Conservation (phyloP, 1,140 invertebrate species). For the Dinoponera quadriceps region DNA sequence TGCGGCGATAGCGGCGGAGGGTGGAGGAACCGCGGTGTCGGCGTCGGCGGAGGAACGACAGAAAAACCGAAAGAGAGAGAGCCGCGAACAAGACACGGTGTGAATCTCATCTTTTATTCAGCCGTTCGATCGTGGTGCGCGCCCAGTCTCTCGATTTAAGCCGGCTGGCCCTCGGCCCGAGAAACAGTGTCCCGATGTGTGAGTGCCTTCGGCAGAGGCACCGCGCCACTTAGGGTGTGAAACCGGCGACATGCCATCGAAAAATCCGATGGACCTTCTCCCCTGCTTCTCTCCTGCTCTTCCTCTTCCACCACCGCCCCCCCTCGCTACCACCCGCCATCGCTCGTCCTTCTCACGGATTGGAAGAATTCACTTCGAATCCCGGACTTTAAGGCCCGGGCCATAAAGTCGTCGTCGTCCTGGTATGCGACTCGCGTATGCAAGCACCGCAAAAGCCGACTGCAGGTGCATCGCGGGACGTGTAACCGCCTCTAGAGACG, state of each 20-base stretch:
- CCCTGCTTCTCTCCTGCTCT: neutral
- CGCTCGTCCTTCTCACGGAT: conserved; percentile 44
- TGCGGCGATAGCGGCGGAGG: conserved; percentile 6
- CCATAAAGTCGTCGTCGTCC: conserved; percentile 78
- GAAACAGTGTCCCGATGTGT: conserved; percentile 59
- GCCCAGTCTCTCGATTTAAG: conserved; percentile 14
- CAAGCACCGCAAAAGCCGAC: conserved; percentile 47
- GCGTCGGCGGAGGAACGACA: conserved; percentile 63
- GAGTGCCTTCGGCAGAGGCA: conserved; percentile 75
- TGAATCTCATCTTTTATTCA: conserved; percentile 86
- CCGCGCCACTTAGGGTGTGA: conserved; percentile 85
- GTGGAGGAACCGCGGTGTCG: conserved; percentile 55
- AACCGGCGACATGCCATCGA: conserved; percentile 80
- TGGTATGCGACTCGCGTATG: conserved; percentile 67
- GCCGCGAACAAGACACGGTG: conserved; percentile 81
- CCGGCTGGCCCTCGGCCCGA: conserved; percentile 21
- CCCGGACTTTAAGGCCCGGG: conserved; percentile 65
- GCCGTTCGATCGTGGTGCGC: conserved; percentile 53
- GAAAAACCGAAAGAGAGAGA: conserved; percentile 77
- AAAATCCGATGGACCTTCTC: conserved; percentile 62
- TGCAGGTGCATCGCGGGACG: conserved; percentile 46
- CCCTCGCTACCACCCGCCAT: conserved; percentile 27
- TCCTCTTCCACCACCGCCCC: neutral
- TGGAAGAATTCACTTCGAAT: conserved; percentile 73
- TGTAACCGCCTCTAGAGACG: conserved; percentile 25